Percentiles rank a stretch among this genome's conserved stretches.
These are phyloP conservation scores for Labeo catla DNA, from an alignment of 2,113 vertebrate species.

Conservation along the genomic window DNA sequence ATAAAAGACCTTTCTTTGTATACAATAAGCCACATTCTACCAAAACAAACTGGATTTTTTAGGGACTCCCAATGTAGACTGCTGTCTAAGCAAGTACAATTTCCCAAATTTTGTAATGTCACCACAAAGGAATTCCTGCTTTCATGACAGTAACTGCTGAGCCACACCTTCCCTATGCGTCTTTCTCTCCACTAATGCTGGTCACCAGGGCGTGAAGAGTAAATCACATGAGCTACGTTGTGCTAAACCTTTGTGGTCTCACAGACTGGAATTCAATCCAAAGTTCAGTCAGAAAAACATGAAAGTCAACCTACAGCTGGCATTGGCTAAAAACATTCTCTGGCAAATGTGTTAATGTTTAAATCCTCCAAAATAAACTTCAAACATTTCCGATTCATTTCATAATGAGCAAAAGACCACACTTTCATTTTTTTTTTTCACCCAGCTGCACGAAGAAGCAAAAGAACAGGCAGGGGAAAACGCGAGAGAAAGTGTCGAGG, in stretches of 20 bases:
- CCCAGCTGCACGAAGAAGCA: not conserved
- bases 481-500: not conserved
- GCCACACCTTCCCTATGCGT: conserved; percentile 6
- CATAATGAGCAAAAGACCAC: not conserved
- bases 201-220: conserved; percentile 4
- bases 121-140: conserved; percentile 9
- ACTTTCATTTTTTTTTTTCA: not conserved
- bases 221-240: conserved; percentile 26
- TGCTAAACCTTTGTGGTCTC: conserved; percentile 25
- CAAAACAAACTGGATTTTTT: not conserved
- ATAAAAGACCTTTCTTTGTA: too few species aligned
- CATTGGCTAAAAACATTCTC: not conserved
- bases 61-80: not conserved
- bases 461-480: not conserved
- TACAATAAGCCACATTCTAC: not conserved
- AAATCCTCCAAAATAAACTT: conserved; percentile 9
- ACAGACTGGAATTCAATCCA: conserved; percentile 6
- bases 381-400: not conserved
- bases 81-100: conserved; percentile 12
- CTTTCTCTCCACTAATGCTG: conserved; percentile 10
- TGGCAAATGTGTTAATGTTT: conserved; percentile 5
- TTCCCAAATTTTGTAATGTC: conserved; percentile 12
- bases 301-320: not conserved
- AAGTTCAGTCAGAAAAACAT: conserved; percentile 11
- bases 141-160: conserved; percentile 7